Evolutionary conservation across 1,140 invertebrate genomes (phyloP).

Genomic region (Centruroides sculpturatus): DNA sequence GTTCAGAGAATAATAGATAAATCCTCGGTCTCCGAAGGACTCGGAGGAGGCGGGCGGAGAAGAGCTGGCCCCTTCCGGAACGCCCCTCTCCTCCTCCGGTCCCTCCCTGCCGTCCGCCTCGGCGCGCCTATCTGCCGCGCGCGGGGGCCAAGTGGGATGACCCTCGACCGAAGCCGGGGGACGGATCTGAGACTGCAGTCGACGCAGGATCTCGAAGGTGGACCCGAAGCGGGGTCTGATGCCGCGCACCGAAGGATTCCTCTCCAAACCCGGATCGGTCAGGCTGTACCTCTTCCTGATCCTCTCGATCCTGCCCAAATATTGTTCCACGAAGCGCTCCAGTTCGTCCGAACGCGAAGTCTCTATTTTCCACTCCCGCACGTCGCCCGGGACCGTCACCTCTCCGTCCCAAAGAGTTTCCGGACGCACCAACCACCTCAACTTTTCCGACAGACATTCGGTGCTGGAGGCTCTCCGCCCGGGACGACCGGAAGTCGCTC

Average conservation of each 20-base stretch:
- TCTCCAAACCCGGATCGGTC: conserved; percentile 59
- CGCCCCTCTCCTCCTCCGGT: neutral
- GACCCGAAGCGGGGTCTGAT: conserved; percentile 56
- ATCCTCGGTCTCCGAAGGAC: conserved; percentile 5
- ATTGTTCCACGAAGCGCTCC: conserved; percentile 62
- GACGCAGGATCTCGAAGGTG: conserved; percentile 62
- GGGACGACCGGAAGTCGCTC: neutral
- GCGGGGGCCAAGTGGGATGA: conserved; percentile 2
- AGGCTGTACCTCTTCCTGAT: conserved; percentile 50
- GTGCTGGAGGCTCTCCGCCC: neutral
- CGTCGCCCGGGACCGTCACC: neutral
- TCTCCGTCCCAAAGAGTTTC: neutral
- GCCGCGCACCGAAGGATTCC: conserved; percentile 59
- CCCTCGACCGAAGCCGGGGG: conserved; percentile 40
- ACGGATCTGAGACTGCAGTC: conserved; percentile 55
- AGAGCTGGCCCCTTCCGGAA: neutral
- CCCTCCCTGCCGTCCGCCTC: neutral
- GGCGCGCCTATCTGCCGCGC: neutral
- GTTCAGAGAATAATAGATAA: conserved; percentile 19
- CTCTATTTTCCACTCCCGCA: neutral
- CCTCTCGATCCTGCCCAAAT: conserved; percentile 58
- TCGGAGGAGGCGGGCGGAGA: neutral
- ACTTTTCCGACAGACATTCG: neutral
- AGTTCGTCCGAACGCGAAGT: conserved; percentile 45
- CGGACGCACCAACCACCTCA: neutral